Base-by-base conservation (phyloP, 2,888 invertebrate genomes). In the Zaprionus lineosus region DNA sequence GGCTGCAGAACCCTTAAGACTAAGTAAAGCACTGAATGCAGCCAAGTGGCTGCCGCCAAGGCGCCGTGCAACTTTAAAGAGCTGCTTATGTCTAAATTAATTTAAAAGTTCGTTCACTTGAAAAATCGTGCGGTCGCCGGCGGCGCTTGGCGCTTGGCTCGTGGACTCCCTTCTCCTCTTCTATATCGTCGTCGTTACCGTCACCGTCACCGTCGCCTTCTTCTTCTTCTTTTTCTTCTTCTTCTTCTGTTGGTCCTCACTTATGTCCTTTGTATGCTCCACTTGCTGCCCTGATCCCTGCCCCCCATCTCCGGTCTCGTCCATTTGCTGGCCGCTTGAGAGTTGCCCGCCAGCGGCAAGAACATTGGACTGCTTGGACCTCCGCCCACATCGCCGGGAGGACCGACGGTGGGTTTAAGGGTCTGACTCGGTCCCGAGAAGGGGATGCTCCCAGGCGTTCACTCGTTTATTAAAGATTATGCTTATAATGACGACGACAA, bases 381-480 rank as follows among this genome's bases (percentile, higher is more conserved):
- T n/a, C n/a, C n/a, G n/a, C n/a, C n/a, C n/a, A n/a, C n/a, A n/a
- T n/a, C n/a, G n/a, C n/a, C n/a, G n/a, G n/a, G n/a, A n/a, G n/a
- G n/a, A n/a, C n/a, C n/a, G n/a, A n/a, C n/a, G n/a, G 12, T 15
- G 37, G 8, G 2, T 1, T 2, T 6, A n/a, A 18, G 9, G 12
- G 26, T 16, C 34, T 44, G 16, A 16, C 12, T 8, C n/a, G n/a
- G n/a, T n/a, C n/a, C n/a, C n/a, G n/a, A n/a, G n/a, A 24, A 37
- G 24, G 40, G 21, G 50, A n/a, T 43, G 56, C 56, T 63, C 62
- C 67, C 84, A 61, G 78, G 77, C 72, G 74, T 47, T 71, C 60
- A 77, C 84, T 84, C 78, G 85, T 79, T 79, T 79, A 79, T 79
- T 84, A 79, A 79, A 84, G 78, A 79, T 79, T 84, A 84, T 84